Base-by-base conservation (phyloP, 2,113 vertebrate species). In the Numida meleagris region DNA sequence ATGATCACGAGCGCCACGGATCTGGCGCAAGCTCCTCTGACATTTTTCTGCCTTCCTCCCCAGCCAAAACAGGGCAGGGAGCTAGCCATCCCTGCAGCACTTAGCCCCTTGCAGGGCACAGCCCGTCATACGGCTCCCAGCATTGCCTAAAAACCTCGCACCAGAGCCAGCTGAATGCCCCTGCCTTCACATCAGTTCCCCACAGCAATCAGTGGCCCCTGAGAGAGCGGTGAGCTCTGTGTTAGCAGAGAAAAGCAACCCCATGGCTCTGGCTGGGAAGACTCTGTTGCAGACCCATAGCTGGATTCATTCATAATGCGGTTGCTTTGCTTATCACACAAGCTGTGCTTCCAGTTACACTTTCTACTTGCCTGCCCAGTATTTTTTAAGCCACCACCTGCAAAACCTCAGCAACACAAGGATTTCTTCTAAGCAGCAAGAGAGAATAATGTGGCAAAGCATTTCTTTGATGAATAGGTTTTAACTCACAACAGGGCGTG, bases 21-120 rank as follows among this genome's bases (percentile, higher is more conserved):
- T 73, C 46, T 91, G 85, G 93, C 50, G 61, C 14, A 27, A 0
- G 0, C 57, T 82, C n/a, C 42, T 62, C 53, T 31, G 40, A 13
- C n/a, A 53, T 10, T 31, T 75, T 75, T 81, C 57, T 51, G 61
- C 40, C 42, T 81, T 57, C 61, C 76, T 83, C 74, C 40, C 51
- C 66, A 78, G 6, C 18, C 13, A 36, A 57, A 75, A 58, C 61
- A 75, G 68, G 80, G 50, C 33, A 67, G 74, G 17, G 65, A 88
- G 67, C 46, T n/a, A 71, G 73, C 65, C 2, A 0, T 11, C 50
- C 57, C 34, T 0, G 0, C 2, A 3, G 20, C 13, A 66, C 81
- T 88, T 76, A 72, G 57, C 2, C 2, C 27, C 6, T 21, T 38
- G 21, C 31, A 43, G 31, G 21, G 42, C 61, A 55, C 2, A 48